Evolutionary conservation across 2,797 vertebrate genomes (phyloP).

Genomic region (Gila robusta): DNA sequence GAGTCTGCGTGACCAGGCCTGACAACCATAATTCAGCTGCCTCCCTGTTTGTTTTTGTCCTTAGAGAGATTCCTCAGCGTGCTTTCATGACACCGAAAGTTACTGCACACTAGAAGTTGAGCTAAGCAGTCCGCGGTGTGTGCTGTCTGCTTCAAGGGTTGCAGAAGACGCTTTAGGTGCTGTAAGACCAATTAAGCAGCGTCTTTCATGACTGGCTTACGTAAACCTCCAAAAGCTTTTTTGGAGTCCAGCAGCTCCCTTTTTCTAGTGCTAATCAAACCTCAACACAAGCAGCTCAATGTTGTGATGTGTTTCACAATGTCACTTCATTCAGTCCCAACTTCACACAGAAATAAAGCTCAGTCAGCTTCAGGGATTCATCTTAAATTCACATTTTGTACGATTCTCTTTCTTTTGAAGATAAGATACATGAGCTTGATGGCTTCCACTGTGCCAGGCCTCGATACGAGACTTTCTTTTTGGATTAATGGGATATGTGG

Average conservation of each 20-base stretch:
- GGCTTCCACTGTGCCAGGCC: slow-evolving; percentile 40
- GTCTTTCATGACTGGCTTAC: slow-evolving; percentile 52
- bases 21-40: slow-evolving; percentile 68
- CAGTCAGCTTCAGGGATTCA: slow-evolving; percentile 15
- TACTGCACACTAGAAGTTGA: slow-evolving; percentile 22
- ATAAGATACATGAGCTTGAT: slow-evolving; percentile 45
- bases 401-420: slow-evolving; percentile 31
- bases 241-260: slow-evolving; percentile 32
- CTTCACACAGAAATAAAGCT: slow-evolving; percentile 41
- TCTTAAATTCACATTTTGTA: slow-evolving; percentile 40
- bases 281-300: slow-evolving; percentile 45
- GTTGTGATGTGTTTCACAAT: slow-evolving; percentile 51
- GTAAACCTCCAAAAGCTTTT: slow-evolving; percentile 27
- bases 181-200: slow-evolving; percentile 44
- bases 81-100: slow-evolving; percentile 53
- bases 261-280: slow-evolving; percentile 40
- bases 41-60: slow-evolving; percentile 62
- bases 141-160: slow-evolving; percentile 44
- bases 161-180: slow-evolving; percentile 46
- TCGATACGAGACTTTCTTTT: slow-evolving; percentile 30
- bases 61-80: slow-evolving; percentile 45
- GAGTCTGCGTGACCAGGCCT: slow-evolving; percentile 7
- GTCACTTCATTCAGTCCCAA: slow-evolving; percentile 29
- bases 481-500: slow-evolving; percentile 35
- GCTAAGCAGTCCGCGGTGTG: slow-evolving; percentile 3